Evolutionary conservation across 2,113 vertebrate species (phyloP), one percentile per base, ranked within the genome.

Genomic region (Semnornis frantzii): DNA sequence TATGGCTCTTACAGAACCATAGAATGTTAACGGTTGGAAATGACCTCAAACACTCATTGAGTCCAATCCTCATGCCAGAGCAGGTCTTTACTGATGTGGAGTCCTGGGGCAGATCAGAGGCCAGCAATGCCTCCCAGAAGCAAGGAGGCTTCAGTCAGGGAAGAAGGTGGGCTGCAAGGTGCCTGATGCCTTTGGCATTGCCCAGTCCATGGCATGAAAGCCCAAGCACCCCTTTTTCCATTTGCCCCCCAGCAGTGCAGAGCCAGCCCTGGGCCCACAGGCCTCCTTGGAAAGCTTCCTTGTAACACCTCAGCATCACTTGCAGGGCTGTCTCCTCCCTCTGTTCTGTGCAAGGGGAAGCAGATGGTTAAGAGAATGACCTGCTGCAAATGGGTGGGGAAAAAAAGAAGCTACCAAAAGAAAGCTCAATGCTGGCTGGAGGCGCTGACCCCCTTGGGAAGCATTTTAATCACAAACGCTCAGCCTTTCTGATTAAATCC

Each of bases 401-500:
- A 27, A 90, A 71, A 74, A 92, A 8, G 31, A 87, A 64, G 65
- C 73, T 65, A 90, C 86, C 89, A 92, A 91, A 95, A 91, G 95
- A 86, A 85, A 89, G 68, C 66, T 39, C 59, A 90, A 81, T 88
- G 69, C 95, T 74, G 94, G 73, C 96, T 95, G 87, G 77, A 97
- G 94, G 87, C 96, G 54, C 81, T 87, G 83, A 80, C 71, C 85
- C 93, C 94, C 91, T 50, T 54, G 91, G 93, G 96, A 97, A 30
- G 79, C 68, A 76, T 82, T 96, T 96, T 94, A 95, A 96, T 96
- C 93, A 91, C 7, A 1, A 87, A 82, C 9, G 64, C 83, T 96
- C 94, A 93, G 85, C 79, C 94, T 81, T 95, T 90, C 94, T 96
- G 92, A 96, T 96, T 94, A 95, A 97, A 95, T 77, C 89, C 87